Conservation (phyloP, 1,140 invertebrate genomes). For the Camponotus floridanus region DNA sequence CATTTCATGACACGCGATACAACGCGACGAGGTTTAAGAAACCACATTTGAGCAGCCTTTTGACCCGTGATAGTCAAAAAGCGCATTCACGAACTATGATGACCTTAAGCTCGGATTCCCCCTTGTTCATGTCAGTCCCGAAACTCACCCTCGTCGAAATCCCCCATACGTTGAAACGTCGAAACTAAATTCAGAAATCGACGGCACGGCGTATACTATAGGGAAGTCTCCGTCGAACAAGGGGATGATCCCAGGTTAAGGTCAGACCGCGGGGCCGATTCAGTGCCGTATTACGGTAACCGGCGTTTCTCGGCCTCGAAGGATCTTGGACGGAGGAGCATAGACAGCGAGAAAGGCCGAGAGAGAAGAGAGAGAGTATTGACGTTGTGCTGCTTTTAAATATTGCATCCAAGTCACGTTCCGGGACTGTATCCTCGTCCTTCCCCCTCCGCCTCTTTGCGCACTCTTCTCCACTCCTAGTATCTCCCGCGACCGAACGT, state of each 20-base stretch:
- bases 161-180: constrained; percentile 25
- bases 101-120: constrained; percentile 4
- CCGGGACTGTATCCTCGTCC: constrained; percentile 78
- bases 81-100: constrained; percentile 13
- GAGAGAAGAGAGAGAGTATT: constrained; percentile 77
- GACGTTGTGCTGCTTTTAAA: constrained; percentile 81
- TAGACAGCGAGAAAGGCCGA: constrained; percentile 34
- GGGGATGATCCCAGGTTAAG: constrained; percentile 75
- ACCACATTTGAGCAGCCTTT: constrained; percentile 39
- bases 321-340: constrained; percentile 27
- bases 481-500: constrained; percentile 73
- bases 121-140: background rate
- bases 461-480: constrained; percentile 36
- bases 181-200: constrained; percentile 70
- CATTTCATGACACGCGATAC: constrained; percentile 8
- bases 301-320: constrained; percentile 15
- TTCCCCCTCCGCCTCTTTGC: constrained; percentile 5
- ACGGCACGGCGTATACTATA: background rate
- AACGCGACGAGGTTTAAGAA: background rate
- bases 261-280: constrained; percentile 72
- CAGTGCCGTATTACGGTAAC: constrained; percentile 62
- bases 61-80: constrained; percentile 37
- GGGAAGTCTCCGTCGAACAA: constrained; percentile 35
- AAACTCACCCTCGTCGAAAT: constrained; percentile 4
- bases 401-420: constrained; percentile 83